phyloP scores from a whole-genome alignment of 2,797 vertebrate genomes.

The Protosalanx chinensis region DNA sequence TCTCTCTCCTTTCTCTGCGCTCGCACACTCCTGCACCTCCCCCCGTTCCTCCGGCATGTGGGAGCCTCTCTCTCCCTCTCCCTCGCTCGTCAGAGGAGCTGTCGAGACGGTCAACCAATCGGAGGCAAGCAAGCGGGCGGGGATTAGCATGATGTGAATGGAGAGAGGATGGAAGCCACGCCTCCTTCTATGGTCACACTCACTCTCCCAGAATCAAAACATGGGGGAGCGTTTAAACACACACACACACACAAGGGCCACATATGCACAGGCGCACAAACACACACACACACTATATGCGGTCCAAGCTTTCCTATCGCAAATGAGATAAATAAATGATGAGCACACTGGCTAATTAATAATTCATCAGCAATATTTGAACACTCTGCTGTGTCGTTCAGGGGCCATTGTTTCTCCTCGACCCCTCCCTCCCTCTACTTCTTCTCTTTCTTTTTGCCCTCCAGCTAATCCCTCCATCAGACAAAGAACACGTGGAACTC shows the following conservation, averaged over 20 bases:
- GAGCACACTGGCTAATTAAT: conserved; percentile 32
- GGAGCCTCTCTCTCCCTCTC: background rate
- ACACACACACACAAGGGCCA: background rate
- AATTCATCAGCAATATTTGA: conserved; percentile 40
- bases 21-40: too few species aligned
- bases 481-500: too few species aligned
- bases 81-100: conserved; percentile 2
- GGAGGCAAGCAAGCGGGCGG: conserved; percentile 5
- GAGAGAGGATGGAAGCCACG: background rate
- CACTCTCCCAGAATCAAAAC: background rate
- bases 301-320: too few species aligned
- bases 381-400: background rate
- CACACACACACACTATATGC: background rate
- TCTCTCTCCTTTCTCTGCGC: too few species aligned
- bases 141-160: background rate
- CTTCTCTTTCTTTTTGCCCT: background rate
- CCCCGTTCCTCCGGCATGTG: too few species aligned
- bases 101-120: background rate
- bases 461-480: too few species aligned
- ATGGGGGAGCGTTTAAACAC: background rate
- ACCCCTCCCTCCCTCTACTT: background rate
- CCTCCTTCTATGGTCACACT: background rate
- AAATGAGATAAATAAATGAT: conserved; percentile 46
- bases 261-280: background rate
- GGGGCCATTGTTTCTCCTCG: background rate